phyloP scores from a whole-genome alignment of 2,113 vertebrate genomes.

The Xiphophorus couchianus region DNA sequence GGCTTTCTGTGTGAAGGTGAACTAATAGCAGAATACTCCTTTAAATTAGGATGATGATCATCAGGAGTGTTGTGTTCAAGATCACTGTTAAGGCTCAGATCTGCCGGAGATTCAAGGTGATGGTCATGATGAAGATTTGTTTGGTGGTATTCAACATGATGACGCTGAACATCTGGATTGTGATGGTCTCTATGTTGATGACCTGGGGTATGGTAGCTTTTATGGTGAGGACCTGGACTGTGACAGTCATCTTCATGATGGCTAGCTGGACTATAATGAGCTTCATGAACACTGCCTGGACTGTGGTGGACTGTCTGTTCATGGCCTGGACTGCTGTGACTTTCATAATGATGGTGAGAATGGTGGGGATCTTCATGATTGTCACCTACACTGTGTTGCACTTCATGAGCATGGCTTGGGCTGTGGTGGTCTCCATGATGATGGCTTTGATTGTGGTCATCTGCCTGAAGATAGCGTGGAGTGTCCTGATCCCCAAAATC shows the following conservation, averaged over 20 bases:
- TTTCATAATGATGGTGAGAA: no score
- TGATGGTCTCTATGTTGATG: conserved; percentile 33
- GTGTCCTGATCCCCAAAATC: no score
- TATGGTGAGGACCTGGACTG: no score
- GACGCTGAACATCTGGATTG: not conserved
- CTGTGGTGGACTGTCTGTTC: no score
- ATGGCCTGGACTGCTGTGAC: no score
- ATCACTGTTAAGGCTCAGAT: not conserved
- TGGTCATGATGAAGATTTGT: conserved; percentile 9
- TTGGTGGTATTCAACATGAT: not conserved
- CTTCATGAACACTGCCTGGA: no score
- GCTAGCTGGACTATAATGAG: no score
- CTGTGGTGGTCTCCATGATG: not conserved
- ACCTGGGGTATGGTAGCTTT: no score
- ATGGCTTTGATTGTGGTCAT: not conserved
- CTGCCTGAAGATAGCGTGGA: not conserved
- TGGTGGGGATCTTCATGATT: no score
- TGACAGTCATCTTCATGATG: no score
- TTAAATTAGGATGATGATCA: conserved; percentile 20
- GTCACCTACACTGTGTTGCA: no score
- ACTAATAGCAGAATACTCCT: conserved; percentile 19
- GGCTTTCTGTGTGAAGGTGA: conserved; percentile 19
- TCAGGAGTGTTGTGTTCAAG: conserved; percentile 14
- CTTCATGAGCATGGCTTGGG: no score
- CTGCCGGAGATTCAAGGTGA: conserved; percentile 5